Evolutionary conservation across 2,888 invertebrate species (phyloP).

Genomic region (Luperina nickerlii): DNA sequence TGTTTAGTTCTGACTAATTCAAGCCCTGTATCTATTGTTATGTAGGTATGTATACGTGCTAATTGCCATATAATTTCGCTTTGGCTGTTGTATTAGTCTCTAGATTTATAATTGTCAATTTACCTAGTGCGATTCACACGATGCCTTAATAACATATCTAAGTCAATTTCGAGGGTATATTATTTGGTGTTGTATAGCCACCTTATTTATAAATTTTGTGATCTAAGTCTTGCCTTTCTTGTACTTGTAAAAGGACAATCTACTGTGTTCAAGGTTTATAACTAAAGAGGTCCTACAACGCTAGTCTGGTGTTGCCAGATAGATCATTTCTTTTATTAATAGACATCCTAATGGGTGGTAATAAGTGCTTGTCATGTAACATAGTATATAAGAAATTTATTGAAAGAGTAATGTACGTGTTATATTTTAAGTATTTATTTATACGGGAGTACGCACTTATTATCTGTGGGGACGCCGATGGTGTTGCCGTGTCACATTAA

Average conservation of each 20-base stretch:
- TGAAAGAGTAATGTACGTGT: constrained; percentile 86
- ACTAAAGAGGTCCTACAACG: constrained; percentile 71
- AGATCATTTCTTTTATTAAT: constrained; percentile 72
- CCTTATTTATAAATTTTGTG: constrained; percentile 75
- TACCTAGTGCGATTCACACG: constrained; percentile 90
- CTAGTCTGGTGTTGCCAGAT: constrained; percentile 76
- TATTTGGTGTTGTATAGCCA: constrained; percentile 79
- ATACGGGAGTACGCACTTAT: constrained; percentile 82
- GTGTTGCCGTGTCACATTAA: constrained; percentile 75
- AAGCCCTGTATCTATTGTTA: constrained; percentile 73
- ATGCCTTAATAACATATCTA: constrained; percentile 91
- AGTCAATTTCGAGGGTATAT: constrained; percentile 88
- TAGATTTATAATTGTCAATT: constrained; percentile 83
- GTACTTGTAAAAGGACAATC: constrained; percentile 70
- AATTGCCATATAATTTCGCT: constrained; percentile 87
- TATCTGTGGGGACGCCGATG: constrained; percentile 74
- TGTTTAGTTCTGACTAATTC: constrained; percentile 80
- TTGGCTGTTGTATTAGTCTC: constrained; percentile 89
- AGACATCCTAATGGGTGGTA: constrained; percentile 75
- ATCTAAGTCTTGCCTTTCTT: constrained; percentile 72
- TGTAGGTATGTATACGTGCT: constrained; percentile 78
- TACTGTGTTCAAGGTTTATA: constrained; percentile 72
- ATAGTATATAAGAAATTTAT: constrained; percentile 85
- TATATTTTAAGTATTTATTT: constrained; percentile 88
- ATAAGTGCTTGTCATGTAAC: constrained; percentile 88